Conservation (phyloP, 2,888 invertebrate genomes). For the Amaurobius ferox region DNA sequence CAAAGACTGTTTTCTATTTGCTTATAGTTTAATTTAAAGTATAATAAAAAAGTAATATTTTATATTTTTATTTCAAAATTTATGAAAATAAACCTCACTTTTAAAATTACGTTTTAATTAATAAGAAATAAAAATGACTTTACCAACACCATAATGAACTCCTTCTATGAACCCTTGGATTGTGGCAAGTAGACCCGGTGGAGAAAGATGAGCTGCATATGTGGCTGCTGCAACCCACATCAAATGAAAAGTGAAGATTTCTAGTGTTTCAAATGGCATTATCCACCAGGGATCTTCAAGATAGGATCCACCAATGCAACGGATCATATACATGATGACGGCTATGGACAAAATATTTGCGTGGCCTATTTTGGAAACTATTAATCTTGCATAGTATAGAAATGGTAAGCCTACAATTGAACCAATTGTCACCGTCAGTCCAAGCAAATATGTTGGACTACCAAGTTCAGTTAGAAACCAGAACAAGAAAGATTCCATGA, state of each 20-base stretch:
- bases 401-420: slow-evolving; percentile 90
- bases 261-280: slow-evolving; percentile 90
- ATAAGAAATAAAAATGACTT: not conserved
- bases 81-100: not conserved
- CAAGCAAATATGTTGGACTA: slow-evolving; percentile 89
- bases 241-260: slow-evolving; percentile 89
- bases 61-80: too few species aligned
- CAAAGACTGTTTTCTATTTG: too few species aligned
- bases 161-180: slow-evolving; percentile 91
- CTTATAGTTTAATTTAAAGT: too few species aligned
- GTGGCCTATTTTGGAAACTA: slow-evolving; percentile 88
- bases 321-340: slow-evolving; percentile 88
- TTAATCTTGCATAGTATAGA: slow-evolving; percentile 88
- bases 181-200: slow-evolving; percentile 88
- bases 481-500: slow-evolving; percentile 92
- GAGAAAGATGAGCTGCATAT: slow-evolving; percentile 89
- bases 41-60: too few species aligned
- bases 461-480: slow-evolving; percentile 87
- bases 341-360: slow-evolving; percentile 90
- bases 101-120: not conserved
- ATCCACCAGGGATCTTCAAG: slow-evolving; percentile 92
- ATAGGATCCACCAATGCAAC: slow-evolving; percentile 88
- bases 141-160: slow-evolving; percentile 91
- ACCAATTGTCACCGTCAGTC: slow-evolving; percentile 89
- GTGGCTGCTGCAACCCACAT: slow-evolving; percentile 96